Percentiles rank a stretch among this genome's conserved stretches.
Evolutionary conservation across 2,113 vertebrate species (phyloP).

Genomic region (Microtus pennsylvanicus): DNA sequence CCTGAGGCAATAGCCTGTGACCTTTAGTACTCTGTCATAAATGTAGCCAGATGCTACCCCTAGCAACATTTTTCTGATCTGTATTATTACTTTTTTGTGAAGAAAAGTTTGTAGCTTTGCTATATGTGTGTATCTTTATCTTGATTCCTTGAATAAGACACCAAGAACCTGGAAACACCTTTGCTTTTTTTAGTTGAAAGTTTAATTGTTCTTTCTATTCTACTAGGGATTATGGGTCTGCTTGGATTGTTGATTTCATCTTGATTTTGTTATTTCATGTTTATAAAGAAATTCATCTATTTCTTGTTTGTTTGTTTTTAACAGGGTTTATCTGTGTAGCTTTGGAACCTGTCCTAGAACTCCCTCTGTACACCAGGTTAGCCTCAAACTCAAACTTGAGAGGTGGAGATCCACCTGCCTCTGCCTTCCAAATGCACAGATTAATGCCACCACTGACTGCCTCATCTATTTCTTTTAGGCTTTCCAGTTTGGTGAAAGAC

Average conservation of each 20-base stretch:
- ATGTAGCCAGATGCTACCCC: background rate
- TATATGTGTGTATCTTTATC: background rate
- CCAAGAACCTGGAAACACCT: background rate
- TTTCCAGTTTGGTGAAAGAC: background rate
- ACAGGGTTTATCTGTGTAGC: too few relatives aligned
- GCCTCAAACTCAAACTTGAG: too few relatives aligned
- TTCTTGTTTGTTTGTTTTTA: background rate
- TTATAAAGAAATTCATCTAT: background rate
- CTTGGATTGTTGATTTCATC: background rate
- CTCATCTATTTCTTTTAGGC: background rate
- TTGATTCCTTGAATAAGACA: background rate
- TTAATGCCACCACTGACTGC: too few relatives aligned
- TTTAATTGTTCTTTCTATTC: background rate
- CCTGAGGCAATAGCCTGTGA: background rate
- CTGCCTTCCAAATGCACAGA: too few relatives aligned
- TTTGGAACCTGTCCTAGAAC: too few relatives aligned
- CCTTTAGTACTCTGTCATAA: background rate
- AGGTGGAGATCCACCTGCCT: too few relatives aligned
- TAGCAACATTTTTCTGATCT: background rate
- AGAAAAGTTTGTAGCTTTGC: background rate
- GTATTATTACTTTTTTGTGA: background rate
- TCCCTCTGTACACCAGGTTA: too few relatives aligned
- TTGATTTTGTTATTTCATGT: background rate
- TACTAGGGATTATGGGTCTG: background rate
- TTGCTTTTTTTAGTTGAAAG: background rate